These are phyloP conservation scores for Labrus mixtus DNA, from an alignment of 2,113 vertebrate genomes.

Conservation along the genomic window DNA sequence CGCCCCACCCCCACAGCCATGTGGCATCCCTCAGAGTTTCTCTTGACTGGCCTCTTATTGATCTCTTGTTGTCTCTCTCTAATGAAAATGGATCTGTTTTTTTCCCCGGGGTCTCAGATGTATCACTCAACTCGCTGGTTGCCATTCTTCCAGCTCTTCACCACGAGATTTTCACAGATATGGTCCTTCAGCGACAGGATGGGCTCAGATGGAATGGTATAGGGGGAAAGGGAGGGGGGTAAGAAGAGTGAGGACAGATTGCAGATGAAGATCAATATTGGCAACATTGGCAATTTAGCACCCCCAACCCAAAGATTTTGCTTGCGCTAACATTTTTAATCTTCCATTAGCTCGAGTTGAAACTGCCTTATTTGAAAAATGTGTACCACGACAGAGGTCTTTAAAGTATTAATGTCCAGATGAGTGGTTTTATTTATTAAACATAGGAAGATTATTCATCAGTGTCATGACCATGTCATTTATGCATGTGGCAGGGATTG, in stretches of 20 bases:
- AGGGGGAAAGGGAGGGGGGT: slow-evolving; percentile 28
- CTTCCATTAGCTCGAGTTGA: background rate
- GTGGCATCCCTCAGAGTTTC: slow-evolving; percentile 36
- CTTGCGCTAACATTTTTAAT: background rate
- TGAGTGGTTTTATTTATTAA: slow-evolving; percentile 5
- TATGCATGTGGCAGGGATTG: background rate
- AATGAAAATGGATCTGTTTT: slow-evolving; percentile 87
- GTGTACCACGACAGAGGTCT: background rate
- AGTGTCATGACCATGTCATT: background rate
- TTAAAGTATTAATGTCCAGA: slow-evolving; percentile 1
- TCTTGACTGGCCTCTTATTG: slow-evolving; percentile 76
- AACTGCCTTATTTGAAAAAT: background rate
- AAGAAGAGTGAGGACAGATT: slow-evolving; percentile 10
- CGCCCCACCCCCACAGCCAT: slow-evolving; percentile 11
- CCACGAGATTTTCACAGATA: slow-evolving; percentile 75
- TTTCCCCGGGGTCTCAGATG: slow-evolving; percentile 63
- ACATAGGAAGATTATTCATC: background rate
- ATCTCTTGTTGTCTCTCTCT: slow-evolving; percentile 79
- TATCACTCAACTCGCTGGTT: slow-evolving; percentile 85
- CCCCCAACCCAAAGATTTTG: background rate
- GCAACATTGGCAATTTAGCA: slow-evolving; percentile 17
- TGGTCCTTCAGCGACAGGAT: slow-evolving; percentile 14
- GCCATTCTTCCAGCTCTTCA: slow-evolving; percentile 67
- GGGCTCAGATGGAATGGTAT: background rate
- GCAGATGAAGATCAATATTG: slow-evolving; percentile 59